Evolutionary conservation across 2,888 invertebrate species (phyloP).

Genomic region (Papilio protenor): DNA sequence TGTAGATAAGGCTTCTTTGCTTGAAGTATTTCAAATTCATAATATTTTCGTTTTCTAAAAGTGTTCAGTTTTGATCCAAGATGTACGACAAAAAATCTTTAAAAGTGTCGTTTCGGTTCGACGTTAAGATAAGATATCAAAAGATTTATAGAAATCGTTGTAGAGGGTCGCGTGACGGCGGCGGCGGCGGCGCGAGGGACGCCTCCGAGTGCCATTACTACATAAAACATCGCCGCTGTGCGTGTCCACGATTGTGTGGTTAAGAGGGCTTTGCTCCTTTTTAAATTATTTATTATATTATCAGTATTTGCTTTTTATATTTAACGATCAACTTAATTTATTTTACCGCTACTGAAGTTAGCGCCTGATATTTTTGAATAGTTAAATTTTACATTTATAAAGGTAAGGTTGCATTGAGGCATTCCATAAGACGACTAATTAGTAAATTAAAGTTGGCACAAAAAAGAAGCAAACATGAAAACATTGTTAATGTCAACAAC

Average conservation of each 20-base stretch:
- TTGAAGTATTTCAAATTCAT: background rate
- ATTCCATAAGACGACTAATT: too few relatives aligned
- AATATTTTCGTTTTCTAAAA: background rate
- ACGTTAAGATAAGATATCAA: constrained; percentile 36
- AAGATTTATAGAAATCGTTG: constrained; percentile 33
- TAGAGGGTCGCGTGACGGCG: constrained; percentile 26
- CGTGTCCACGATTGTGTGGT: constrained; percentile 32
- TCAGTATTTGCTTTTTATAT: constrained; percentile 1
- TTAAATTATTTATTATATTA: constrained; percentile 7
- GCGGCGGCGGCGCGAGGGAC: constrained; percentile 12
- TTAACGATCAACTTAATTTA: background rate
- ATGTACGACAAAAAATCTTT: background rate
- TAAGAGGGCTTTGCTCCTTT: constrained; percentile 8
- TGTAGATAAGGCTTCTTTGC: background rate
- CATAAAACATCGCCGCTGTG: constrained; percentile 38
- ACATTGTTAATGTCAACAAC: too few relatives aligned
- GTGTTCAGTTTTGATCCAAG: constrained; percentile 5
- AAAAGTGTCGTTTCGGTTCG: constrained; percentile 12
- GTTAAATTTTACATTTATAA: background rate
- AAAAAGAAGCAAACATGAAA: background rate
- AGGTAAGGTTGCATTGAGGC: background rate
- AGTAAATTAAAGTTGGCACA: background rate
- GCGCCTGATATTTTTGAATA: background rate
- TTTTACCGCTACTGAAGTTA: background rate
- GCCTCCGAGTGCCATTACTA: constrained; percentile 35